Evolutionary conservation across 2,888 invertebrate genomes (phyloP).

Genomic region (Cancer borealis): DNA sequence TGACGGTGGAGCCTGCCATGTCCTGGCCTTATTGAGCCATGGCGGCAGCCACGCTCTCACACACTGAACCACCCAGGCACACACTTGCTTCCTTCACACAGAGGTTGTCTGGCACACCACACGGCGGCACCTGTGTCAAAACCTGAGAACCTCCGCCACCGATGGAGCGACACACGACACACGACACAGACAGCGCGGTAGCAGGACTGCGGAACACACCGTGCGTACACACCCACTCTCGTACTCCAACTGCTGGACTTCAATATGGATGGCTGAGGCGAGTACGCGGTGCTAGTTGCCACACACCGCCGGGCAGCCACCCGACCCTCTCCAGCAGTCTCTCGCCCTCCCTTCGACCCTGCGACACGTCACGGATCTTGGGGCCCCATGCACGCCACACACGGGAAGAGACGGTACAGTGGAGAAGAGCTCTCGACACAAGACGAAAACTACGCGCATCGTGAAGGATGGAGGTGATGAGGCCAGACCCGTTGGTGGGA

Average conservation of each 20-base stretch:
- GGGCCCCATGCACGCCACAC: neutral
- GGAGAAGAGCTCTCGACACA: neutral
- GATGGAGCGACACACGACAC: neutral
- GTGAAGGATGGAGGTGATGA: neutral
- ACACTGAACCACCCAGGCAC: conserved; percentile 30
- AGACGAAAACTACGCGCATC: neutral
- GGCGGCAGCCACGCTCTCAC: conserved; percentile 33
- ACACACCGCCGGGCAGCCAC: conserved; percentile 21
- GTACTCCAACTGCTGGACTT: conserved; percentile 71
- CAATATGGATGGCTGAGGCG: conserved; percentile 69
- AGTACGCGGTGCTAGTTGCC: conserved; percentile 63
- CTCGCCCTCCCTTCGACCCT: neutral
- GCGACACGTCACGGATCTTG: neutral
- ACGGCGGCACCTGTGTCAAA: neutral
- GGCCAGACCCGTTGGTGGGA: neutral
- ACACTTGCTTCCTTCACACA: neutral
- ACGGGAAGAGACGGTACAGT: neutral
- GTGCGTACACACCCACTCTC: conserved; percentile 53
- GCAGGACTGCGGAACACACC: conserved; percentile 31
- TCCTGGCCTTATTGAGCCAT: conserved; percentile 61
- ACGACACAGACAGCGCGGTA: neutral
- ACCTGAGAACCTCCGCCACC: neutral
- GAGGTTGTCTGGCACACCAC: neutral
- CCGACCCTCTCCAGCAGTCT: neutral
- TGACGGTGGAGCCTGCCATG: conserved; percentile 59